Conservation (phyloP, 2,797 vertebrate genomes). For the Pseudochirops corinnae region DNA sequence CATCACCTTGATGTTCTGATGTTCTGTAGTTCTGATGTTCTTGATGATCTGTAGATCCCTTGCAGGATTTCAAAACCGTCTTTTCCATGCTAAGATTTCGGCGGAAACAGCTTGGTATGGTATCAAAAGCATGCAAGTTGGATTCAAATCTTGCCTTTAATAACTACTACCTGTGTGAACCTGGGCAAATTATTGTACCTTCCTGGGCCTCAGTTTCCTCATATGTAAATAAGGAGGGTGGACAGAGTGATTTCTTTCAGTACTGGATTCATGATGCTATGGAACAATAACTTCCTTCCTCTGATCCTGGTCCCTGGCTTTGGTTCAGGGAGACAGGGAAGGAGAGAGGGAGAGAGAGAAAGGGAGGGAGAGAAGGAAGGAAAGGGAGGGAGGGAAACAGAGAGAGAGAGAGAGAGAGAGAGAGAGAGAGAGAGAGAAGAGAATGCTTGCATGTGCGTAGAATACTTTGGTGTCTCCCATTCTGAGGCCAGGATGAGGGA, state of each 20-base stretch:
- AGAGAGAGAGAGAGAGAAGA: background rate
- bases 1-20: background rate
- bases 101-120: background rate
- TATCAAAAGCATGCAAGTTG: background rate
- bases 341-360: too few relatives aligned
- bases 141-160: background rate
- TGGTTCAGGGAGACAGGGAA: background rate
- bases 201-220: background rate
- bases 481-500: background rate
- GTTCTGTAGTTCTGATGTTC: too few relatives aligned
- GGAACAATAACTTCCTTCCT: background rate
- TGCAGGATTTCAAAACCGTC: background rate
- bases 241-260: background rate
- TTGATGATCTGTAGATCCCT: background rate
- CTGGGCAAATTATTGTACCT: background rate
- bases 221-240: background rate
- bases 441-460: background rate
- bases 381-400: accelerated
- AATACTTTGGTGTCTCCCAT: background rate
- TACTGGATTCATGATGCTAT: background rate
- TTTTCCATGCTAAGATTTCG: background rate
- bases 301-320: background rate
- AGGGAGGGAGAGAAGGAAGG: accelerated
- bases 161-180: background rate
- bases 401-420: background rate